Conservation (phyloP, 2,888 invertebrate genomes). For the Spilarctia lutea region DNA sequence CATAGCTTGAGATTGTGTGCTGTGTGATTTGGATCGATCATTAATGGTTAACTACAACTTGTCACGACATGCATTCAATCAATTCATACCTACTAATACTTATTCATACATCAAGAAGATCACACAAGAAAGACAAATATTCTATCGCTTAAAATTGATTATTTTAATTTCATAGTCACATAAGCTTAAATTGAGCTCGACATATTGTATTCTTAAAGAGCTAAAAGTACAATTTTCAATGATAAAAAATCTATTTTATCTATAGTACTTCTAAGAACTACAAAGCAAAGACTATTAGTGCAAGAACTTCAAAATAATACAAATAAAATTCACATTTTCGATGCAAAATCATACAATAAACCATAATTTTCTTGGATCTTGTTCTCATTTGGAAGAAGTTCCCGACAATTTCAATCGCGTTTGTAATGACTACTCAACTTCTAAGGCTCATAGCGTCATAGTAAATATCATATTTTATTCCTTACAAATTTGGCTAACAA, state of each 20-base stretch:
- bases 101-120: neutral
- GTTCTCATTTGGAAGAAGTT: neutral
- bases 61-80: slow-evolving; percentile 12
- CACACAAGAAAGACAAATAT: neutral
- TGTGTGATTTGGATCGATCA: slow-evolving; percentile 20
- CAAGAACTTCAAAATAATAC: neutral
- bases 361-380: neutral
- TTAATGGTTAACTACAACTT: slow-evolving; percentile 24
- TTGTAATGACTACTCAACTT: neutral
- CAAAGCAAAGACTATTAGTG: neutral
- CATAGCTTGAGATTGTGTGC: slow-evolving; percentile 40
- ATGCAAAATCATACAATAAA: neutral
- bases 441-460: neutral
- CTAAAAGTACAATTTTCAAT: neutral
- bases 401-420: neutral
- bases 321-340: neutral
- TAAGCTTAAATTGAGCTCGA: neutral
- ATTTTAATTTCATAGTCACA: neutral
- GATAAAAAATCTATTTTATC: neutral
- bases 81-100: no score
- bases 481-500: neutral
- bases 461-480: neutral
- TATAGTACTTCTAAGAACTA: neutral
- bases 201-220: neutral
- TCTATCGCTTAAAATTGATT: neutral